These are phyloP conservation scores for Penaeus monodon DNA, from an alignment of 2,888 invertebrate species.

Conservation along the genomic window DNA sequence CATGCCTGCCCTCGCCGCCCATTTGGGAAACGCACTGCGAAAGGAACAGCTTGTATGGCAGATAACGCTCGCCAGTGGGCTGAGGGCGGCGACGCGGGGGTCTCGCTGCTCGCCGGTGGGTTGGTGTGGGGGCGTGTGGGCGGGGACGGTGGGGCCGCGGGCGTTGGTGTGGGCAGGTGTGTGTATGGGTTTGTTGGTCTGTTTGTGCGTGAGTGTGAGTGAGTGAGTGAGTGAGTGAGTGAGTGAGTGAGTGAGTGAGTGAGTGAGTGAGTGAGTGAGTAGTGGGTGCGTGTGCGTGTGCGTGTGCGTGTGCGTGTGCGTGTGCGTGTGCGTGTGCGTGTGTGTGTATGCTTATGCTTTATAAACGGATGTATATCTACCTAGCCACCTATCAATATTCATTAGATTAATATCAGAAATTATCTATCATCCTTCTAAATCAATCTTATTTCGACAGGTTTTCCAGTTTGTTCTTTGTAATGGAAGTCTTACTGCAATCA, in stretches of 20 bases:
- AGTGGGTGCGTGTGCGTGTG: neutral
- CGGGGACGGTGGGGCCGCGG: too few species aligned
- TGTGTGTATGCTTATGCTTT: slow-evolving; percentile 5
- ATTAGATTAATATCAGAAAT: too few species aligned
- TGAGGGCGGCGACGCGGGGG: too few species aligned
- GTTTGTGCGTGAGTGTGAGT: neutral
- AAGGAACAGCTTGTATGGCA: too few species aligned
- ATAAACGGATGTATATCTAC: neutral
- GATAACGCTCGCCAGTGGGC: too few species aligned
- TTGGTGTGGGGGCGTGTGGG: neutral
- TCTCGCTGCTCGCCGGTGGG: too few species aligned
- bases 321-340: neutral
- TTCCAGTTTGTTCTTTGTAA: too few species aligned
- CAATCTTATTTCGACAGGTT: too few species aligned
- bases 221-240: neutral
- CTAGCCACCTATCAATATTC: slow-evolving; percentile 22
- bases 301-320: neutral
- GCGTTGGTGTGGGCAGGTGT: neutral
- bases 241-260: neutral
- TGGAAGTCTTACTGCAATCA: too few species aligned
- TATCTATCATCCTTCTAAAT: neutral
- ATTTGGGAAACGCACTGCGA: too few species aligned
- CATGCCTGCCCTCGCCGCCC: too few species aligned
- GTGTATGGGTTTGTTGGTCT: neutral
- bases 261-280: neutral